Evolutionary conservation across 2,113 vertebrate species (phyloP).

Genomic region (Ginglymostoma cirratum): DNA sequence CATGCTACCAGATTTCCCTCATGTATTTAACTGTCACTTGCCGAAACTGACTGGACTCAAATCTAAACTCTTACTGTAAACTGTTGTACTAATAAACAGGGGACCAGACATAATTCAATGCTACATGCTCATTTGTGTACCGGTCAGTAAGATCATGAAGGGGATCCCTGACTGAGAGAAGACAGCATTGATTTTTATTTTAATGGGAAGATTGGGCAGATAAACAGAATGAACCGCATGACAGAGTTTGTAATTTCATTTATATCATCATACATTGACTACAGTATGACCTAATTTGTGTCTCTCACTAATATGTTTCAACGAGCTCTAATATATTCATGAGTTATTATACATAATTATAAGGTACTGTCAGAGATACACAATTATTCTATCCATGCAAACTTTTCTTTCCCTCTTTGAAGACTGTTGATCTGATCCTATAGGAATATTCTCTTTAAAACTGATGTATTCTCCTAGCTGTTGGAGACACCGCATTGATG

Average conservation of each 20-base stretch:
- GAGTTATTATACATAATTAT: constrained; percentile 35
- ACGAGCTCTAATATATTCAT: constrained; percentile 23
- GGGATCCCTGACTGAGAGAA: not conserved
- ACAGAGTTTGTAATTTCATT: constrained; percentile 26
- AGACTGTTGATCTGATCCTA: constrained; percentile 18
- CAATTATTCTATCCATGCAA: constrained; percentile 29
- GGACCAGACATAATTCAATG: not conserved
- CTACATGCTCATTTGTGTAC: not conserved
- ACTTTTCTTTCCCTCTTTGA: constrained; percentile 28
- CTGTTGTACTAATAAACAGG: not conserved
- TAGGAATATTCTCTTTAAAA: constrained; percentile 24
- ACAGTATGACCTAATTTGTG: not conserved
- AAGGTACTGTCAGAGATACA: constrained; percentile 20
- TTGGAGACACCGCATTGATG: constrained; percentile 29
- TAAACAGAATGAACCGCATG: not conserved
- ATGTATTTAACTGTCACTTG: not conserved
- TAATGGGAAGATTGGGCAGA: not conserved
- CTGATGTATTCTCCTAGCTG: constrained; percentile 29
- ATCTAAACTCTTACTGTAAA: constrained; percentile 20
- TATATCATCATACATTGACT: not conserved
- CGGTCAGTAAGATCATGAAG: not conserved
- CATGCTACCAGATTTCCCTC: not conserved
- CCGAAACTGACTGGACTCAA: not conserved
- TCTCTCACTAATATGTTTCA: not conserved
- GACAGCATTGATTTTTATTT: not conserved